A percentile compares a stretch with the other conserved stretches of the same genome.
These are phyloP conservation scores for Drosophila kikkawai DNA, from an alignment of 1,140 invertebrate species.

Conservation along the genomic window DNA sequence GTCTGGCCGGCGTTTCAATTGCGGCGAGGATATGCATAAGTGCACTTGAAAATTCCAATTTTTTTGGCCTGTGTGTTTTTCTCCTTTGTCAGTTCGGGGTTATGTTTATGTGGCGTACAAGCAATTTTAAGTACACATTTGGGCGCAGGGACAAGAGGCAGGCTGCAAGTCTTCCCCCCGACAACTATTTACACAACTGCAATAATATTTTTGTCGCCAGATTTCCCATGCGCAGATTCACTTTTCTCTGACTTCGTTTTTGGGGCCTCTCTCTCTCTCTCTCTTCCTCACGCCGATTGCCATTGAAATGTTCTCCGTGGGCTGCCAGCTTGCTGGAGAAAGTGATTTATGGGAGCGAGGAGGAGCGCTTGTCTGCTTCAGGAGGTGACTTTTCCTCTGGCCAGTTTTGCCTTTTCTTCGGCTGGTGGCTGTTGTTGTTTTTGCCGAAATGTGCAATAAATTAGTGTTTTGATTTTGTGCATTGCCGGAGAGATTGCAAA, in stretches of 20 bases:
- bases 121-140: constrained; percentile 62
- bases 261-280: background rate
- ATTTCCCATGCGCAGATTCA: constrained; percentile 50
- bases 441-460: constrained; percentile 78
- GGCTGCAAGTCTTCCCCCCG: constrained; percentile 31
- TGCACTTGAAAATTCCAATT: constrained; percentile 67
- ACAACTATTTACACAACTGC: constrained; percentile 78
- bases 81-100: constrained; percentile 55
- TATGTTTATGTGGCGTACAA: constrained; percentile 73
- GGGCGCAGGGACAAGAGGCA: constrained; percentile 31
- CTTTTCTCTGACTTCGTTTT: constrained; percentile 48
- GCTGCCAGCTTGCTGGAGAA: constrained; percentile 58
- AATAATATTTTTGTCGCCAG: constrained; percentile 78
- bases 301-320: constrained; percentile 70
- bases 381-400: constrained; percentile 36
- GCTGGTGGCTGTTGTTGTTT: constrained; percentile 56
- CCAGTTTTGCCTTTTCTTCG: constrained; percentile 40
- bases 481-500: constrained; percentile 50
- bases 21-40: constrained; percentile 76
- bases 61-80: constrained; percentile 28
- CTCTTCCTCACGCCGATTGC: constrained; percentile 5
- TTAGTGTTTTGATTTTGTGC: constrained; percentile 81
- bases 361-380: constrained; percentile 54
- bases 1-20: constrained; percentile 60
- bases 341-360: constrained; percentile 73